phyloP scores from a whole-genome alignment of 2,797 vertebrate genomes.

The Aldrovandia affinis region DNA sequence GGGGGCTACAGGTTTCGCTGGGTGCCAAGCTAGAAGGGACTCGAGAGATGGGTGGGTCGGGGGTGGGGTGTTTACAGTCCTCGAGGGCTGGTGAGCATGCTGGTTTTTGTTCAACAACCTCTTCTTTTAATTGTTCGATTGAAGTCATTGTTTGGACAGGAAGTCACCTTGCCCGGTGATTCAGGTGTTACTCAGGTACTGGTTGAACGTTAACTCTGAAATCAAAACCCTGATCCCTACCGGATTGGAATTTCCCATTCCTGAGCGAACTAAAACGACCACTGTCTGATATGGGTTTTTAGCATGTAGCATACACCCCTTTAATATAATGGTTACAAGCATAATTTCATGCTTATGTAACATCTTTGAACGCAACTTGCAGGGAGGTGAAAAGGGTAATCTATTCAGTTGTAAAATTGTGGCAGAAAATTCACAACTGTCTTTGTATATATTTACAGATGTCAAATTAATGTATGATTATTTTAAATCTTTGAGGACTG shows the following conservation, averaged over 20 bases:
- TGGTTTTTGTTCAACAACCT: background rate
- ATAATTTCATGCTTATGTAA: background rate
- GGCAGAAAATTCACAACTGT: background rate
- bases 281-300: background rate
- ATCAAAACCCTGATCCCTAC: background rate
- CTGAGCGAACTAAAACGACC: slow-evolving; percentile 49
- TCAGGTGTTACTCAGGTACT: background rate
- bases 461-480: slow-evolving; percentile 10
- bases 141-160: background rate
- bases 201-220: slow-evolving; percentile 6
- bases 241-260: background rate
- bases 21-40: slow-evolving; percentile 71
- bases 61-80: background rate
- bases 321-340: background rate
- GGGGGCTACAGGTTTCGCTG: slow-evolving; percentile 80
- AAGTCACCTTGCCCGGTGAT: background rate
- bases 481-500: background rate
- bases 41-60: background rate
- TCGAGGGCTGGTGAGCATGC: background rate
- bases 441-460: background rate
- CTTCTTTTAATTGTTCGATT: background rate
- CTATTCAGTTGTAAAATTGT: background rate
- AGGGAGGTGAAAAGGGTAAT: background rate
- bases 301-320: background rate
- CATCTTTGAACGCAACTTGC: background rate